Evolutionary conservation across 1,140 invertebrate species (phyloP).

Genomic region (Scaptomyza montana): DNA sequence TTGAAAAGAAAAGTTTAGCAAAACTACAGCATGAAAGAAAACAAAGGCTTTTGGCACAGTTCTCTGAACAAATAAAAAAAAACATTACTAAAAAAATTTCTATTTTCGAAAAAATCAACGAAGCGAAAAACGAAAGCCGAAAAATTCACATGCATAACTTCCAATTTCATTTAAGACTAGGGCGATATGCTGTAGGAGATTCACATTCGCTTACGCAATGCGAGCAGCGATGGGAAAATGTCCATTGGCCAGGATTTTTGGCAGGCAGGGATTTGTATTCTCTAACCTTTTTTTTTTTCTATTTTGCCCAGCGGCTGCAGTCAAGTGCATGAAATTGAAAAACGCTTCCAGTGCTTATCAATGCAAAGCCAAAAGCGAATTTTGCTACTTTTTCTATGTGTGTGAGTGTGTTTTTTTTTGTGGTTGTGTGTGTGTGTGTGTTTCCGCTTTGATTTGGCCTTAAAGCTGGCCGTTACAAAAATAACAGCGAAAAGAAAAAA

Average conservation of each 20-base stretch:
- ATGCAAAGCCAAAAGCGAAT: conserved; percentile 30
- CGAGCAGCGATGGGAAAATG: conserved; percentile 34
- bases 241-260: conserved; percentile 15
- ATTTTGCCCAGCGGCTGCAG: conserved; percentile 41
- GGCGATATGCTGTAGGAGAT: conserved; percentile 16
- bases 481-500: conserved; percentile 10
- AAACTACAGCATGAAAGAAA: conserved; percentile 8
- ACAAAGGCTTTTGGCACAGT: conserved; percentile 2
- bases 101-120: conserved; percentile 46
- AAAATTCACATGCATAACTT: conserved; percentile 51
- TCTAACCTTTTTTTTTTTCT: conserved; percentile 3
- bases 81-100: background rate
- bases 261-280: background rate
- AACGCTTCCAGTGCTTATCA: conserved; percentile 26
- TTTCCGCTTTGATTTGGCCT: conserved; percentile 14
- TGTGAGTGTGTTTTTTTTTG: background rate
- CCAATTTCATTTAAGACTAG: conserved; percentile 28
- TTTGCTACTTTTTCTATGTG: conserved; percentile 1
- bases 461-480: background rate
- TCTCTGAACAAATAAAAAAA: background rate
- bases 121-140: conserved; percentile 24
- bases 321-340: conserved; percentile 58
- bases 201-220: conserved; percentile 32
- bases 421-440: background rate
- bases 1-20: conserved; percentile 10